Evolutionary conservation across 2,113 vertebrate species (phyloP).

Genomic region (Hucho hucho): DNA sequence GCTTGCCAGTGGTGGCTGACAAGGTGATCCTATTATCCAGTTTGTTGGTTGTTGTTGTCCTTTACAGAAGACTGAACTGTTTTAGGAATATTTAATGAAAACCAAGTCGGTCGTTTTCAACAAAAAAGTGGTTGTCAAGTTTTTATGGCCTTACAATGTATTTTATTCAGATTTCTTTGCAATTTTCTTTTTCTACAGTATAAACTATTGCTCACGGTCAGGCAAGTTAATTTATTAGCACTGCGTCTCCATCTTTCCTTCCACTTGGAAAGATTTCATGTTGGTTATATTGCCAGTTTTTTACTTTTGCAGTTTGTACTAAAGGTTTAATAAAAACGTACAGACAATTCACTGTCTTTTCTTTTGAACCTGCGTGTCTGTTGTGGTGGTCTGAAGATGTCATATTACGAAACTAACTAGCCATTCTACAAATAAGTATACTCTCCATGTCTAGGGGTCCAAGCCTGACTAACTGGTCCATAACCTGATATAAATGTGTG

Average conservation of each 20-base stretch:
- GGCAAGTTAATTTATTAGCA: constrained; percentile 99
- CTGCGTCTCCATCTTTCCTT: constrained; percentile 88
- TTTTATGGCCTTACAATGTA: constrained; percentile 87
- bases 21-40: constrained; percentile 88
- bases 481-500: too few relatives aligned
- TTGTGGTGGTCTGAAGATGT: constrained; percentile 5
- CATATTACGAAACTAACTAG: neutral
- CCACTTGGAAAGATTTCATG: constrained; percentile 86
- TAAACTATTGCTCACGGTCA: constrained; percentile 91
- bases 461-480: too few relatives aligned
- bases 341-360: constrained; percentile 78
- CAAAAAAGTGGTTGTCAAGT: constrained; percentile 87
- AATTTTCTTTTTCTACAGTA: constrained; percentile 87
- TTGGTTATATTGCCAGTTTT: constrained; percentile 96
- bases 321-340: constrained; percentile 99
- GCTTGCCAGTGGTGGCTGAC: constrained; percentile 94
- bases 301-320: constrained; percentile 99
- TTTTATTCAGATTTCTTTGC: constrained; percentile 72
- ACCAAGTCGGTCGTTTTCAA: constrained; percentile 92
- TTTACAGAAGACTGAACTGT: constrained; percentile 95
- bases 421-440: neutral
- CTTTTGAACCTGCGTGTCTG: constrained; percentile 46
- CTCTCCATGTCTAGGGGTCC: neutral
- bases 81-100: constrained; percentile 97
- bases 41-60: constrained; percentile 91